These are phyloP conservation scores for Beris morrisii DNA, from an alignment of 2,888 invertebrate species.

Conservation along the genomic window DNA sequence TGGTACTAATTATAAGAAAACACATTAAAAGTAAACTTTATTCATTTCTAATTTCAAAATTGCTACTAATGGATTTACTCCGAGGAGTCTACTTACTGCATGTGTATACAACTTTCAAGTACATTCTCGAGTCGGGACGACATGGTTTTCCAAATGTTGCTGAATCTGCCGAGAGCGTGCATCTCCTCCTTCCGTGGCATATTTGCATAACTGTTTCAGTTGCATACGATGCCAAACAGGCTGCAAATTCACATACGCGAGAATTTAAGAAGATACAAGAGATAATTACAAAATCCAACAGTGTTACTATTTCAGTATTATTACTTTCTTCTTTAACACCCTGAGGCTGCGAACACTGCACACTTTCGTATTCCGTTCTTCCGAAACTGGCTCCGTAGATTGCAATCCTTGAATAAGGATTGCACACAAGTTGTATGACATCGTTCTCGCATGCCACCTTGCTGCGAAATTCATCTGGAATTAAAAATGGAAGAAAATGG, in stretches of 20 bases:
- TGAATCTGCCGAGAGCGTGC: constrained; percentile 77
- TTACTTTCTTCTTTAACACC: constrained; percentile 82
- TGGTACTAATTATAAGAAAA: constrained; percentile 61
- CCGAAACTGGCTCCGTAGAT: constrained; percentile 93
- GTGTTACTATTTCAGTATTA: constrained; percentile 48
- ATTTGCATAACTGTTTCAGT: constrained; percentile 89
- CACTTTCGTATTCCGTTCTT: constrained; percentile 82
- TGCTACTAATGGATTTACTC: not conserved
- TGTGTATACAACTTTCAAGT: constrained; percentile 84
- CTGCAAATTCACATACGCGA: constrained; percentile 55
- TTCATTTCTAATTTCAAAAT: not conserved
- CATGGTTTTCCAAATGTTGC: constrained; percentile 83
- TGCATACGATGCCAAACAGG: constrained; percentile 84
- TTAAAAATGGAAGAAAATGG: constrained; percentile 24
- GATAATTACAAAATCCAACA: constrained; percentile 1
- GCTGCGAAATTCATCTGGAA: constrained; percentile 87
- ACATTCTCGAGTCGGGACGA: constrained; percentile 76
- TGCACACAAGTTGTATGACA: constrained; percentile 82
- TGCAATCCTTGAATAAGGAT: constrained; percentile 83
- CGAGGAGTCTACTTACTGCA: constrained; percentile 68
- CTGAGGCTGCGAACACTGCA: constrained; percentile 80
- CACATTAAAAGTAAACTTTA: not conserved
- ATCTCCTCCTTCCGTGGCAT: constrained; percentile 80
- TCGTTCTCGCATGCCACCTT: constrained; percentile 93
- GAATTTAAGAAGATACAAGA: not conserved